A percentile compares a stretch with the other conserved stretches of the same genome.
Evolutionary conservation across 2,888 invertebrate genomes (phyloP).

Genomic region (Ischnus inquisitorius): DNA sequence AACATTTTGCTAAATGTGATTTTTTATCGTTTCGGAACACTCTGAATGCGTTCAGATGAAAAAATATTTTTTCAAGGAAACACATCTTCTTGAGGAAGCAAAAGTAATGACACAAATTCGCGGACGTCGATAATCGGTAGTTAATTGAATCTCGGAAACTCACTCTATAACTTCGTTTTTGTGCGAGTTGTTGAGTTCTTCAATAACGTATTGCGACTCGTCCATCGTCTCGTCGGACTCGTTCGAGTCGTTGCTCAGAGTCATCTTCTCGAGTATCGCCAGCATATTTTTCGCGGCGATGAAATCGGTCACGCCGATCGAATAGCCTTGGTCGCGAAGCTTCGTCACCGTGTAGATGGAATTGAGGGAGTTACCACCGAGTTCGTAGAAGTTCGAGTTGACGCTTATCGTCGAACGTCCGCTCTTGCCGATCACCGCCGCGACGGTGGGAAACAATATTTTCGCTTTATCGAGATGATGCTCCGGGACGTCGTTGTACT

Average conservation of each 20-base stretch:
- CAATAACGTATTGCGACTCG: constrained; percentile 85
- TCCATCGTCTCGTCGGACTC: constrained; percentile 74
- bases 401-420: constrained; percentile 88
- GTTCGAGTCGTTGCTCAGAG: constrained; percentile 75
- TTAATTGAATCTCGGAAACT: constrained; percentile 79
- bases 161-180: constrained; percentile 91
- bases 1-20: too few species aligned
- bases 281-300: constrained; percentile 90
- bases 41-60: too few species aligned
- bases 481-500: constrained; percentile 89
- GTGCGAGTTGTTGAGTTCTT: constrained; percentile 88
- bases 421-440: constrained; percentile 90
- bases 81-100: too few species aligned
- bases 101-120: background rate
- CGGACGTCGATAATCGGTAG: constrained; percentile 85
- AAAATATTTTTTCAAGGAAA: too few species aligned
- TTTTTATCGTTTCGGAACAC: too few species aligned
- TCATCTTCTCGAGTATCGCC: constrained; percentile 89
- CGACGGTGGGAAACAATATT: constrained; percentile 91
- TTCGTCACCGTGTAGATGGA: constrained; percentile 93
- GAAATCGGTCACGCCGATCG: constrained; percentile 93
- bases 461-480: constrained; percentile 88
- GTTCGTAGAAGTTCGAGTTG: constrained; percentile 92
- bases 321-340: constrained; percentile 91
- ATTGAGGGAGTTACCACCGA: constrained; percentile 95